A percentile compares a stretch with the other conserved stretches of the same genome.
phyloP scores from a whole-genome alignment of 2,888 invertebrate species.

The Epsilonema sp. region DNA sequence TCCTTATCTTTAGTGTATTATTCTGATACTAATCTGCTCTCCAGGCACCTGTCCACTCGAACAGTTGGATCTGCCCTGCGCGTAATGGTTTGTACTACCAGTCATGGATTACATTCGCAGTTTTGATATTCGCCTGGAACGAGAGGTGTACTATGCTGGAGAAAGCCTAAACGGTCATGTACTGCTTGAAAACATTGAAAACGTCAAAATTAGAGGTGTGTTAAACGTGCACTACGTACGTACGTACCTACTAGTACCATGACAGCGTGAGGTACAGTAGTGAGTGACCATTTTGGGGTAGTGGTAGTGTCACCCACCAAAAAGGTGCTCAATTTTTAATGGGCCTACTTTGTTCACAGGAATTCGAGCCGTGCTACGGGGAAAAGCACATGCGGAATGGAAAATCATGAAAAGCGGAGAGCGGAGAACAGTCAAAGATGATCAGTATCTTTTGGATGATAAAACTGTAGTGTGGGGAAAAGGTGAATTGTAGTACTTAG shows the following conservation, averaged over 20 bases:
- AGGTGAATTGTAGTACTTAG: no score
- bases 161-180: conserved; percentile 48
- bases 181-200: conserved; percentile 48
- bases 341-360: conserved; percentile 24
- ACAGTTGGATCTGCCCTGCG: no score
- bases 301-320: no score
- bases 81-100: no score
- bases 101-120: conserved; percentile 59
- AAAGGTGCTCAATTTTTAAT: no score
- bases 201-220: conserved; percentile 52
- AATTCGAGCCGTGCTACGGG: conserved; percentile 47
- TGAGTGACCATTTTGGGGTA: no score
- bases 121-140: conserved; percentile 53
- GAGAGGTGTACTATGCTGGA: conserved; percentile 54
- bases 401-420: conserved; percentile 53
- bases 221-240: conserved; percentile 11
- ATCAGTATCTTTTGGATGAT: conserved; percentile 55
- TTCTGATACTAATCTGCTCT: no score
- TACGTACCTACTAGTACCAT: no score
- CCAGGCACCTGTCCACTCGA: no score
- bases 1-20: no score
- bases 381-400: conserved; percentile 56
- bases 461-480: conserved; percentile 51
- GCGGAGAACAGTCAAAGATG: conserved; percentile 49
- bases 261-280: no score